Conservation (phyloP, 2,797 vertebrate genomes). For the Channa striata region DNA sequence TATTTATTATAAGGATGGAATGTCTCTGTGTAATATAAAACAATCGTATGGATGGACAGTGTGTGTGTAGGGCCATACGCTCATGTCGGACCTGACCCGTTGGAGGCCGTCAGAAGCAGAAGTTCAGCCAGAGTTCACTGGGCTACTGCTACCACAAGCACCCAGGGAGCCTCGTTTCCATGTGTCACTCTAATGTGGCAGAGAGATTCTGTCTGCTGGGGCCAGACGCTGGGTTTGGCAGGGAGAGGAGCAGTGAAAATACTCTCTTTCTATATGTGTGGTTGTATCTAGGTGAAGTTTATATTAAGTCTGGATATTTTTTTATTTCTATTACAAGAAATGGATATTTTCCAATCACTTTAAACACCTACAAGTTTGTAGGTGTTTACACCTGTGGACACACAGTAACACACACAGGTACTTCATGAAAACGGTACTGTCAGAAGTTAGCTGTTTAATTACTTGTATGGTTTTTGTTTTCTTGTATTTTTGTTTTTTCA, state of each 20-base stretch:
- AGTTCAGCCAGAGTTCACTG: slow-evolving; percentile 73
- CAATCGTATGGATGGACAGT: slow-evolving; percentile 2
- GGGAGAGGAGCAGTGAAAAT: not conserved
- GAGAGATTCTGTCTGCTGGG: slow-evolving; percentile 40
- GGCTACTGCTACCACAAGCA: slow-evolving; percentile 51
- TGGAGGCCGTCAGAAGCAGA: slow-evolving; percentile 32
- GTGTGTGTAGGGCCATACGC: slow-evolving; percentile 30
- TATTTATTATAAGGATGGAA: not conserved
- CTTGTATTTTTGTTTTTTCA: too few relatives aligned
- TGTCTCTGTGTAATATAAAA: not conserved
- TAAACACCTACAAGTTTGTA: too few relatives aligned
- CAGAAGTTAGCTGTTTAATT: too few relatives aligned
- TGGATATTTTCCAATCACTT: not conserved
- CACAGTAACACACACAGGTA: too few relatives aligned
- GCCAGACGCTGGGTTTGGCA: slow-evolving; percentile 22
- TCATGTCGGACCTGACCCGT: slow-evolving; percentile 13
- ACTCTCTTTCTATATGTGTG: not conserved
- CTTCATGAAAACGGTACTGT: too few relatives aligned
- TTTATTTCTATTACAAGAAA: not conserved
- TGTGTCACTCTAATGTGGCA: slow-evolving; percentile 63
- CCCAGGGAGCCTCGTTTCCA: slow-evolving; percentile 56
- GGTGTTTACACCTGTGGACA: too few relatives aligned
- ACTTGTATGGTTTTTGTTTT: too few relatives aligned
- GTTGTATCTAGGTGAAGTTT: too few relatives aligned
- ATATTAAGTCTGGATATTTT: not conserved